phyloP scores from a whole-genome alignment of 2,113 vertebrate species.

The Pardalotus punctatus region DNA sequence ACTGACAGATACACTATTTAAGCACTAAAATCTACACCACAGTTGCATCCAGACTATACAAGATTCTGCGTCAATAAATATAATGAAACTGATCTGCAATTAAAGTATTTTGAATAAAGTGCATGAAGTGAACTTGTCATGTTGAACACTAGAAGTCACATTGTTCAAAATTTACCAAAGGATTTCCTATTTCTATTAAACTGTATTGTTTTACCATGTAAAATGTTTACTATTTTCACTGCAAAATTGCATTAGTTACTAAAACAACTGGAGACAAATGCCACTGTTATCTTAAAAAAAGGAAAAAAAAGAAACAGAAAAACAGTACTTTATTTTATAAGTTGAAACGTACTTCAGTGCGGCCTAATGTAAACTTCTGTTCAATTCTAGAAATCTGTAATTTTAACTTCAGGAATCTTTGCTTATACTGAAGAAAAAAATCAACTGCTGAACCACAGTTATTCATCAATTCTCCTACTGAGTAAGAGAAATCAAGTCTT shows the following conservation, averaged over 20 bases:
- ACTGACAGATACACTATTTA: constrained; percentile 67
- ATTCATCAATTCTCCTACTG: not conserved
- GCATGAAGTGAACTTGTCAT: constrained; percentile 22
- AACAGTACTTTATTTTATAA: not conserved
- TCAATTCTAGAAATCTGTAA: not conserved
- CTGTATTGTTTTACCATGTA: not conserved
- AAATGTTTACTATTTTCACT: not conserved
- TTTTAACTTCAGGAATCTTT: not conserved
- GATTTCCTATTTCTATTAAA: not conserved
- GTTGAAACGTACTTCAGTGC: not conserved
- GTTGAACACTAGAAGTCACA: not conserved
- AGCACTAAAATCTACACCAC: constrained; percentile 76
- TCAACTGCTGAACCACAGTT: not conserved
- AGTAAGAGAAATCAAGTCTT: not conserved
- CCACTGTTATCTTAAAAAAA: not conserved
- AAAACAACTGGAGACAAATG: not conserved
- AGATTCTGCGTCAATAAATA: constrained; percentile 57
- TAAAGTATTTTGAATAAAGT: constrained; percentile 35
- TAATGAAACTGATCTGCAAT: constrained; percentile 17
- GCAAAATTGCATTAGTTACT: not conserved
- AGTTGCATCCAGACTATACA: constrained; percentile 88
- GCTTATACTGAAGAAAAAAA: not conserved
- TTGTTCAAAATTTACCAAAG: not conserved
- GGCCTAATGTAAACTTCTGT: not conserved
- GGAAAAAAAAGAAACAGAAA: not conserved